Conservation (phyloP, 92 coral and sea anemone species). For the Phymanthus crucifer region DNA sequence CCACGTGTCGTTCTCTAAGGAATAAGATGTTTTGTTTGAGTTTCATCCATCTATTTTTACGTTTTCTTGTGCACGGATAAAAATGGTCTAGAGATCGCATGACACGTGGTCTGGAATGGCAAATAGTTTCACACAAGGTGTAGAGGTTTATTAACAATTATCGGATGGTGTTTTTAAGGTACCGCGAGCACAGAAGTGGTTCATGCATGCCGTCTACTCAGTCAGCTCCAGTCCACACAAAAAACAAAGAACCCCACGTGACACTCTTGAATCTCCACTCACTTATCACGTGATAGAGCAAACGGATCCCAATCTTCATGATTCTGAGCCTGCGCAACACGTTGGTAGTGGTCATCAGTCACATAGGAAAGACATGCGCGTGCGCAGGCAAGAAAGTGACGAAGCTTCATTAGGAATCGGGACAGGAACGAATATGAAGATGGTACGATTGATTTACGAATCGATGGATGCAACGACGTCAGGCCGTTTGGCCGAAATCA, state of each 20-base stretch:
- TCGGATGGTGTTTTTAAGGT: constrained; percentile 54
- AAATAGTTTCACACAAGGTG: too few species aligned
- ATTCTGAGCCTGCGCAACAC: constrained; percentile 12
- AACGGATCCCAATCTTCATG: not conserved
- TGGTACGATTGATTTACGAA: constrained; percentile 63
- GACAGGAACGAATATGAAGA: constrained; percentile 77
- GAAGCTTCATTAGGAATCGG: constrained; percentile 48
- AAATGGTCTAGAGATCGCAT: too few species aligned
- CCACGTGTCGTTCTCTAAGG: too few species aligned
- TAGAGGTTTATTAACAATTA: too few species aligned
- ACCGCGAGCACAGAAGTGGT: constrained; percentile 92
- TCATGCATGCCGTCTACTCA: constrained; percentile 94
- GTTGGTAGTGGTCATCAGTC: constrained; percentile 17
- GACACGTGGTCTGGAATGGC: too few species aligned
- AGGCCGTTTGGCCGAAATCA: not conserved
- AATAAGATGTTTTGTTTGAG: too few species aligned
- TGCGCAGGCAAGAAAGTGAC: constrained; percentile 10
- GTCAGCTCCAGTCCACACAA: constrained; percentile 59
- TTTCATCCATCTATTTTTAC: too few species aligned
- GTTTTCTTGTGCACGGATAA: too few species aligned
- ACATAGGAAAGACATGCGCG: constrained; percentile 18
- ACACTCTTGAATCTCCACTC: constrained; percentile 6
- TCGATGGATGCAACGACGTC: constrained; percentile 37
- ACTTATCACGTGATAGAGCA: constrained; percentile 29
- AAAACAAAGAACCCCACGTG: constrained; percentile 46